A percentile compares a stretch with the other conserved stretches of the same genome.
Evolutionary conservation across 2,797 vertebrate species (phyloP).

Genomic region (Glyptemys insculpta): DNA sequence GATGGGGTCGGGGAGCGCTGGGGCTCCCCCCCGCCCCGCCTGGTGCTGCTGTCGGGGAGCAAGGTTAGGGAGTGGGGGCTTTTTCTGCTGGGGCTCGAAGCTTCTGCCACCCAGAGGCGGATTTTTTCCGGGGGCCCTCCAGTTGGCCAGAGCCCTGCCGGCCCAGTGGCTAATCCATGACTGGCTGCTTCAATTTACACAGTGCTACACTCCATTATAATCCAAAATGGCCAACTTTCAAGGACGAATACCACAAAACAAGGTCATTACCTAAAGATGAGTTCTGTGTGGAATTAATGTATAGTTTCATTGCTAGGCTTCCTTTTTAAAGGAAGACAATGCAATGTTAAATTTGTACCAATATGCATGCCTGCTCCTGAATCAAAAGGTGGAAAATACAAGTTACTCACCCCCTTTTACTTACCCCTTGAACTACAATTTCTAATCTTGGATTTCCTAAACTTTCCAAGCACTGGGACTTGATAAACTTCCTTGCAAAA

Average conservation of each 20-base stretch:
- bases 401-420: not conserved
- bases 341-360: not conserved
- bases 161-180: no score
- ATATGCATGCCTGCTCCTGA: not conserved
- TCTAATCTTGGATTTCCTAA: not conserved
- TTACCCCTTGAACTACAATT: not conserved
- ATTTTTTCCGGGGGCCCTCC: no score
- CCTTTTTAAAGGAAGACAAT: not conserved
- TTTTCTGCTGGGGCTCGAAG: no score
- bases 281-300: not conserved
- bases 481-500: not conserved
- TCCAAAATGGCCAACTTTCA: not conserved
- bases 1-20: no score
- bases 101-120: no score
- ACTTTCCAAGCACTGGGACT: not conserved
- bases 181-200: conserved; percentile 54
- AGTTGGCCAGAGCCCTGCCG: no score
- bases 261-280: not conserved
- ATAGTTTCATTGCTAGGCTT: not conserved
- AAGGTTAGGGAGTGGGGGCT: no score
- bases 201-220: conserved; percentile 15
- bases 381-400: not conserved
- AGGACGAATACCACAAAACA: conserved; percentile 18
- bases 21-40: no score
- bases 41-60: no score